Evolutionary conservation across 2,113 vertebrate species (phyloP), one percentile per base, ranked within the genome.

Genomic region (Macquaria australasica): DNA sequence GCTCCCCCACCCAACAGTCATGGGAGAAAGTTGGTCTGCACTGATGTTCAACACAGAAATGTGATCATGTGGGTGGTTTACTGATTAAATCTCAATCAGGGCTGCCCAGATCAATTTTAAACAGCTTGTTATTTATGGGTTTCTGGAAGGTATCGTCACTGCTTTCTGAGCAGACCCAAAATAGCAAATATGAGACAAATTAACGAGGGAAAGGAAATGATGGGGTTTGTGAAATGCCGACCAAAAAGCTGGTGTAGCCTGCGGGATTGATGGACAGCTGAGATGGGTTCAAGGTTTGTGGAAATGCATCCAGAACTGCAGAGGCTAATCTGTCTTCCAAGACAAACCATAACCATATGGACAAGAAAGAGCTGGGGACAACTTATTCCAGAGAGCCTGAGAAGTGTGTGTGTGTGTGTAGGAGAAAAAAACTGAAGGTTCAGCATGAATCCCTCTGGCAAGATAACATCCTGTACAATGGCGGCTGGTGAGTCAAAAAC

Each of bases 261-360:
- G 76, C 16, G 4, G 58, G 59, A 10, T 18, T 53, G 79, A 82
- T 45, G 14, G 25, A 87, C 48, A 20, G 67, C 48, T 0, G 25
- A 59, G 53, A 25, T 41, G 39, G 39, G 66, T 31, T 45, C 20
- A 79, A 28, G 39, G 64, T 21, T 82, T 18, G 15, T 14, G 43
- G 28, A 72, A 88, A 78, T 0, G 53, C 8, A 1, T 31, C 64
- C 77, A 63, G 10, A 82, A 50, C 5, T 50, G 34, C 74, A 0
- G 12, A 28, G 1, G 53, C 28, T 51, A 50, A 87, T 82, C 68
- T 25, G 21, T 68, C 28, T 50, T 68, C 53, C 11, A 55, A 45
- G 53, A 77, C 14, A 4, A 73, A 84, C 8, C 50, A 66, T 28
- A 68, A 73, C 21, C 81, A 84, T 81, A 84, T 63, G 81, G 73